Conservation (phyloP, 2,888 invertebrate species). For the Drosophila niveifrons region DNA sequence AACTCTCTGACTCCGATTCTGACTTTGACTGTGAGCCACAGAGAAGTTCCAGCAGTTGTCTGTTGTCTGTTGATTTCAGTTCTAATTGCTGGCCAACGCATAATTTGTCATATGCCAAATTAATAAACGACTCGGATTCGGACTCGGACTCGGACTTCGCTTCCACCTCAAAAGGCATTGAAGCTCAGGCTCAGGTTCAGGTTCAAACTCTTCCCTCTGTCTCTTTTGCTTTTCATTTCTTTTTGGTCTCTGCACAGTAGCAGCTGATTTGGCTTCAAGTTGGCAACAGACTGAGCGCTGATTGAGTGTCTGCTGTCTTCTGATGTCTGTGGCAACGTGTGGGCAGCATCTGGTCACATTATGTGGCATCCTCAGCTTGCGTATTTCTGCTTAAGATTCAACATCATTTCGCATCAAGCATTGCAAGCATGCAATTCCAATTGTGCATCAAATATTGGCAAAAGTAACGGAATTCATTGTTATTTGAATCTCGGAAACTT, state of each 20-base stretch:
- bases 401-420: too few species aligned
- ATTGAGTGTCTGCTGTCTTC: constrained; percentile 57
- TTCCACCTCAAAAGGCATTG: constrained; percentile 46
- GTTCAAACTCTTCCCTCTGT: background rate
- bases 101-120: constrained; percentile 81
- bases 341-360: constrained; percentile 39
- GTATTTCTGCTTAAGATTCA: background rate
- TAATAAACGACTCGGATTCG: constrained; percentile 64
- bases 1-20: too few species aligned
- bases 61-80: constrained; percentile 42
- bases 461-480: too few species aligned
- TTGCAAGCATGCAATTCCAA: too few species aligned
- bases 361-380: background rate
- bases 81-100: constrained; percentile 74
- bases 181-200: constrained; percentile 14
- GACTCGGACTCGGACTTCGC: constrained; percentile 15
- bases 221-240: background rate
- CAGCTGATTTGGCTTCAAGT: constrained; percentile 72
- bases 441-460: background rate
- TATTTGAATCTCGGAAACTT: too few species aligned
- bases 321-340: constrained; percentile 29
- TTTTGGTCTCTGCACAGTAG: constrained; percentile 56
- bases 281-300: constrained; percentile 61
- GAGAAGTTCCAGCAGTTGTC: constrained; percentile 39
- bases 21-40: background rate